Percentiles rank a stretch among this genome's conserved stretches.
These are phyloP conservation scores for Magallana angulata DNA, from an alignment of 1,140 invertebrate genomes.

Conservation along the genomic window DNA sequence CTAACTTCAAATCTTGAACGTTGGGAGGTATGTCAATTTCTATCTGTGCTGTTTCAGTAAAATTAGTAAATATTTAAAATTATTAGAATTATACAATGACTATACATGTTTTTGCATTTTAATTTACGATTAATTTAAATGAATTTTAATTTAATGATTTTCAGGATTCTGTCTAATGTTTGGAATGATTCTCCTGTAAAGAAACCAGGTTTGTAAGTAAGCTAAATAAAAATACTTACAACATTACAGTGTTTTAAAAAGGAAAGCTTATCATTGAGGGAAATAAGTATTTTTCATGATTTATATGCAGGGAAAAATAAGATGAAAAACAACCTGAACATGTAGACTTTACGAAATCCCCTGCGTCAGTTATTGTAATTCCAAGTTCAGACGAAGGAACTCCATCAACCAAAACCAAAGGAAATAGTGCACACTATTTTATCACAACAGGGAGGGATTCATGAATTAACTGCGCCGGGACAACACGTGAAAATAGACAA, in stretches of 20 bases:
- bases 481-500: no score
- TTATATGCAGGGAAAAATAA: not conserved
- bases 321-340: not conserved
- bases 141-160: not conserved
- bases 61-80: no score
- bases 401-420: not conserved
- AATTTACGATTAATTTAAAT: no score
- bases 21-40: no score
- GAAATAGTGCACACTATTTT: no score
- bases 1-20: no score
- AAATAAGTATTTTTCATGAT: not conserved
- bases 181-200: not conserved
- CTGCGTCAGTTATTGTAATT: not conserved
- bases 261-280: not conserved
- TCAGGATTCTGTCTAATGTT: slow-evolving; percentile 17
- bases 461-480: no score
- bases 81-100: no score
- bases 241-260: not conserved
- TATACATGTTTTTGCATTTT: no score
- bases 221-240: not conserved
- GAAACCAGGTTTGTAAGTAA: not conserved
- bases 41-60: no score
- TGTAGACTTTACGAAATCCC: not conserved
- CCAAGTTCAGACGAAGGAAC: not conserved
- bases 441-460: no score